Evolutionary conservation across 2,113 vertebrate species (phyloP).

Genomic region (Paratilapia polleni): DNA sequence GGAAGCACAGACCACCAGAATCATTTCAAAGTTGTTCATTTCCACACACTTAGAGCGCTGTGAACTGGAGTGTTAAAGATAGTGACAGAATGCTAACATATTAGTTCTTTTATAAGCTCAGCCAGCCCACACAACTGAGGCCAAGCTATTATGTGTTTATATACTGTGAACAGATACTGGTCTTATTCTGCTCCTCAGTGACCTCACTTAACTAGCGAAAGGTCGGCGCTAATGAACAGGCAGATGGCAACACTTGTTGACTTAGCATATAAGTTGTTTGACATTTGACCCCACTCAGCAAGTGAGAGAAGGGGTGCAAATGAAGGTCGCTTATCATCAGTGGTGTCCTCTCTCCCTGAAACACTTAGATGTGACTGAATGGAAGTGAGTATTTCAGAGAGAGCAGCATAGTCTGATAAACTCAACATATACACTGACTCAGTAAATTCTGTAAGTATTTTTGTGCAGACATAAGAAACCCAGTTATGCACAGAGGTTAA

Average conservation of each 20-base stretch:
- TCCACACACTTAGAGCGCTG: neutral
- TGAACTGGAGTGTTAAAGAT: neutral
- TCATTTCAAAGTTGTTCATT: neutral
- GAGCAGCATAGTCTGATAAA: neutral
- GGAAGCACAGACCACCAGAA: neutral
- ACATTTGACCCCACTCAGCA: constrained; percentile 43
- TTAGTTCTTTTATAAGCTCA: neutral
- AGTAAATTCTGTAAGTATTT: neutral
- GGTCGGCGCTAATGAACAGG: constrained; percentile 57
- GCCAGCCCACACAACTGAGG: constrained; percentile 1
- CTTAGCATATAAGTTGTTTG: constrained; percentile 56
- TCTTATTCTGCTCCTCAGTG: constrained; percentile 17
- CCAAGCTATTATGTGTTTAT: constrained; percentile 17
- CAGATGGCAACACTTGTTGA: constrained; percentile 54
- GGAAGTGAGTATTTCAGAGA: neutral
- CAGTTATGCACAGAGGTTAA: neutral
- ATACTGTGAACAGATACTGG: constrained; percentile 13
- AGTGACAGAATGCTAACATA: neutral
- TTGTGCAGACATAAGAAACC: neutral
- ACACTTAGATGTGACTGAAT: neutral
- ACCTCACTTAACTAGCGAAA: constrained; percentile 44
- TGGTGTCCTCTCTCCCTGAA: neutral
- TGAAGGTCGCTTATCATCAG: constrained; percentile 11
- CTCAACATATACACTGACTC: neutral
- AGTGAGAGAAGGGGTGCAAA: constrained; percentile 17